Evolutionary conservation across 2,797 vertebrate genomes (phyloP).

Genomic region (Melopsittacus undulatus): DNA sequence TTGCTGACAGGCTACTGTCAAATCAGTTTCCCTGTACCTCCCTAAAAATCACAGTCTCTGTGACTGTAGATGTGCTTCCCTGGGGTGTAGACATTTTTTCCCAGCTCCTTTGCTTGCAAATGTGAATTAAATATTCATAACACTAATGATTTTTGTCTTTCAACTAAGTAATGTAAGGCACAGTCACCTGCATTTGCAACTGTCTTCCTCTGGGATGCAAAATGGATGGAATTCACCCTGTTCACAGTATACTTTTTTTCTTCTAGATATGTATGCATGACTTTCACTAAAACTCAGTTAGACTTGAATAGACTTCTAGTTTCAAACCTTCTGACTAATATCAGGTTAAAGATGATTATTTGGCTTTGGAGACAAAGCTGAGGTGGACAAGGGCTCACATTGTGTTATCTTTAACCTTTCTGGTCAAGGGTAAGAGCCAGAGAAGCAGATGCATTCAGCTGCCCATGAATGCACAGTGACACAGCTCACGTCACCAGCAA

Average conservation of each 20-base stretch:
- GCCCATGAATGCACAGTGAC: neutral
- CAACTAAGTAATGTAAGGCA: neutral
- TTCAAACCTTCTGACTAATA: neutral
- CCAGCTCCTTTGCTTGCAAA: neutral
- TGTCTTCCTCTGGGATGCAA: neutral
- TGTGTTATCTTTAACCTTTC: neutral
- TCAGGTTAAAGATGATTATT: neutral
- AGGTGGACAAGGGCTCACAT: neutral
- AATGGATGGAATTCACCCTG: neutral
- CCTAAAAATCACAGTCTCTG: neutral
- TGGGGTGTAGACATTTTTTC: neutral
- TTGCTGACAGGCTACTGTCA: neutral
- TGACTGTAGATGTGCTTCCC: neutral
- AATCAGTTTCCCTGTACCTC: neutral
- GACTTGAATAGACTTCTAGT: neutral
- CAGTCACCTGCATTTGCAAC: neutral
- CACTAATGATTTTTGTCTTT: neutral
- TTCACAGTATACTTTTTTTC: neutral
- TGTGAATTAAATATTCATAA: neutral
- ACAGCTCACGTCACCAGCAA: neutral
- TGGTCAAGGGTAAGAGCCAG: neutral
- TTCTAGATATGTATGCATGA: neutral
- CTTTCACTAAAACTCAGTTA: neutral
- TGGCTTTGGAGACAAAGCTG: neutral
- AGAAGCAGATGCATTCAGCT: neutral